These are phyloP conservation scores for Anorthoa munda DNA, from an alignment of 2,888 invertebrate species.

Conservation along the genomic window DNA sequence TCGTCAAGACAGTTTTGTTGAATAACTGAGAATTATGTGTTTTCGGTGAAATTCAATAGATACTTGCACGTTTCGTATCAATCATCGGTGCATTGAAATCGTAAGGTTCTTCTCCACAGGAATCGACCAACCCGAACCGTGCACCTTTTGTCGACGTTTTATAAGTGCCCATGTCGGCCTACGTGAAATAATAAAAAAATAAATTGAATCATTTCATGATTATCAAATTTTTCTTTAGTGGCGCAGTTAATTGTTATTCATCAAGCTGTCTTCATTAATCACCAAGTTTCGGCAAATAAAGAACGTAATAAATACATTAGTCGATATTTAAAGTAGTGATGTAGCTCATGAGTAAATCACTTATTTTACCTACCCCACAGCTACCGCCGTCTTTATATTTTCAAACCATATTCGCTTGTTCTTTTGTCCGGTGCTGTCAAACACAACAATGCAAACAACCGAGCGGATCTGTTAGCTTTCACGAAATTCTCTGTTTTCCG, in stretches of 20 bases:
- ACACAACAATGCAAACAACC: constrained; percentile 9
- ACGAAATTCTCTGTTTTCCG: constrained; percentile 1
- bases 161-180: too few species aligned
- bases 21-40: neutral
- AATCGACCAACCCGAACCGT: too few species aligned
- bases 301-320: neutral
- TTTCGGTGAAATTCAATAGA: constrained; percentile 15
- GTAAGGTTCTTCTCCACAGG: too few species aligned
- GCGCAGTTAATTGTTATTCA: constrained; percentile 17
- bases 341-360: constrained; percentile 4
- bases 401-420: constrained; percentile 5
- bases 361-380: neutral
- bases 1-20: neutral
- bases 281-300: neutral
- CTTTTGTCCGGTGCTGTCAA: constrained; percentile 12
- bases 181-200: too few species aligned
- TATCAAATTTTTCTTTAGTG: neutral
- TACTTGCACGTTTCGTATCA: constrained; percentile 3
- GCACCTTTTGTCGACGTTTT: too few species aligned
- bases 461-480: neutral
- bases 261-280: constrained; percentile 1
- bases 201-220: too few species aligned
- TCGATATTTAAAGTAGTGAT: neutral
- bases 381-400: neutral
- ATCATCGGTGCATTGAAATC: neutral